Conservation (phyloP, 2,888 invertebrate species). For the Bellardia bayeri region DNA sequence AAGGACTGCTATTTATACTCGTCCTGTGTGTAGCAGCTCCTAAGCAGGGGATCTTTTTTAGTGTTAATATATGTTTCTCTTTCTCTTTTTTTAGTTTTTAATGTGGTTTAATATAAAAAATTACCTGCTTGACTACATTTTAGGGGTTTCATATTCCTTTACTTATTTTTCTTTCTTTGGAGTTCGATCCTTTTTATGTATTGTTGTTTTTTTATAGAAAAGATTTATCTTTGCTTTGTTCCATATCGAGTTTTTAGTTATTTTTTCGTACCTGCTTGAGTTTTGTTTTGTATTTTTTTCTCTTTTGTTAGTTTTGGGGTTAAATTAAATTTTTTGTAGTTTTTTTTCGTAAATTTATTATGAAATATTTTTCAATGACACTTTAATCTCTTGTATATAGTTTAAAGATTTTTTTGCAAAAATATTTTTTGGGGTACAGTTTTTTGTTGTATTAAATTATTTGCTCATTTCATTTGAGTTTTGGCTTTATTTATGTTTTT, state of each 20-base stretch:
- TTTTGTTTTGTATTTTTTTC: constrained; percentile 20
- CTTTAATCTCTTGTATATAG: constrained; percentile 63
- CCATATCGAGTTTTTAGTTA: constrained; percentile 8
- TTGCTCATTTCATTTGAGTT: not conserved
- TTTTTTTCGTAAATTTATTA: constrained; percentile 57
- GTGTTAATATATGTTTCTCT: not conserved
- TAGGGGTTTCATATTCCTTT: constrained; percentile 60
- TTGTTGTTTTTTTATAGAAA: constrained; percentile 14
- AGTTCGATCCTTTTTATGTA: constrained; percentile 43
- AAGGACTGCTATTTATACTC: constrained; percentile 61
- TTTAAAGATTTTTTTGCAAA: constrained; percentile 52
- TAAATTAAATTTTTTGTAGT: constrained; percentile 35
- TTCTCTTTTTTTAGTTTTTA: not conserved
- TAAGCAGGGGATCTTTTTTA: constrained; percentile 29
- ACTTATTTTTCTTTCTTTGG: constrained; percentile 39
- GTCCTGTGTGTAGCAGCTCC: constrained; percentile 27
- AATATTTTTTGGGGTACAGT: constrained; percentile 35
- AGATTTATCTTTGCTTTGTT: constrained; percentile 57
- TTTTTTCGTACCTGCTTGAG: constrained; percentile 60
- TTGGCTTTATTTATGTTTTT: constrained; percentile 19
- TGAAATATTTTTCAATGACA: constrained; percentile 73
- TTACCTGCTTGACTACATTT: constrained; percentile 55
- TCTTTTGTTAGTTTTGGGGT: constrained; percentile 46
- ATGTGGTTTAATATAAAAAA: not conserved
- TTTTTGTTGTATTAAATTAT: constrained; percentile 22